Evolutionary conservation across 2,888 invertebrate species (phyloP), one percentile per base, ranked within the genome.

Genomic region (Autographa gamma): DNA sequence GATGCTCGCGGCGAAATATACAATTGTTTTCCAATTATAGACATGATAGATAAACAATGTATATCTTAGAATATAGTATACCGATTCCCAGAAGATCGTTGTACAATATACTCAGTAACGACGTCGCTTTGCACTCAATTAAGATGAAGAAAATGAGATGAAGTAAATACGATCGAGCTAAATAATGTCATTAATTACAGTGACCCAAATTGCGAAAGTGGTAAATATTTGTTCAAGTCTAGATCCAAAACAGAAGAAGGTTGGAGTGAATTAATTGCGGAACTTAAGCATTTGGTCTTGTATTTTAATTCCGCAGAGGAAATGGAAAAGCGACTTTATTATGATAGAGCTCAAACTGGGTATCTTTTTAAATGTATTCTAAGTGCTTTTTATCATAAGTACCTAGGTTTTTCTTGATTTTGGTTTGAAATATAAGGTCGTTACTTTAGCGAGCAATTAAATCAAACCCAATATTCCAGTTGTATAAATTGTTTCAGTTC

Each of bases 1-100:
- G 34, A 31, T 68, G 32, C 34, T 60, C 16, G 66, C 65, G 63
- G 68, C 60, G 38, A 75, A 60, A 61, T 59, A 70, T 19, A 63
- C 72, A 60, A 72, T 75, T 72, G 72, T 79, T 72, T 75, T 70
- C 41, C 43, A 79, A 72, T 76, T 76, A 79, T 62, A 68, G 65
- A 66, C 60, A 61, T 31, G 69, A 60, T 34, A 38, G 43, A 1
- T 43, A 19, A 66, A 61, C 75, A 78, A 79, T 72, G 66, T 72
- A 48, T 6, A n/a, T 6, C n/a, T 76, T 52, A 68, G 71, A 66
- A 66, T 66, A 69, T 54, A 71, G 65, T 74, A 74, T 61, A 78
- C 60, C 63, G 38, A 63, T 63, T 60, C 67, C 56, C 25, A n/a
- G 8, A 41, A n/a, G 43, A 43, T 43, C 41, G 38, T 43, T 68